Conservation (phyloP, 2,113 vertebrate species). For the Chiloscyllium plagiosum region DNA sequence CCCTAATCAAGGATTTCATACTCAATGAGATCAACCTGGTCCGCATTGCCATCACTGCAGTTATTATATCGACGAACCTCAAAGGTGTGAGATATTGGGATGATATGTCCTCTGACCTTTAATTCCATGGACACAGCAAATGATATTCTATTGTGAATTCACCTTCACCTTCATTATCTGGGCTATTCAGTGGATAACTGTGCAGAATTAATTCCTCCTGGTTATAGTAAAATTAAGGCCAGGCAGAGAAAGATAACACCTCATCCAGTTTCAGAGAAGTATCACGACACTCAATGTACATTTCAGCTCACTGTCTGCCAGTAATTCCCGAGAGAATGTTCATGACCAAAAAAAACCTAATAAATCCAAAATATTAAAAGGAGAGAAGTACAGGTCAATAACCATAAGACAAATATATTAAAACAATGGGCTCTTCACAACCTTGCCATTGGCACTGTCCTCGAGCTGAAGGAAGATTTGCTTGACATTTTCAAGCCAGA, state of each 20-base stretch:
- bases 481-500: background rate
- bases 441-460: background rate
- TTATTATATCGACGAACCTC: background rate
- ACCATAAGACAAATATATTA: background rate
- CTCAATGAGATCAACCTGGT: no score
- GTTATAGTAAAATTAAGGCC: background rate
- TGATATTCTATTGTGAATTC: background rate
- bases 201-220: background rate
- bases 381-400: background rate
- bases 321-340: background rate
- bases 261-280: background rate
- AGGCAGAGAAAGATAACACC: background rate
- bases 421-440: background rate
- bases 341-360: background rate
- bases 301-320: background rate
- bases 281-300: background rate
- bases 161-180: background rate
- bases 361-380: background rate
- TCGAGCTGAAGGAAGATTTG: background rate
- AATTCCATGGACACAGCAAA: background rate
- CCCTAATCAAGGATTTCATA: no score
- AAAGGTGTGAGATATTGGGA: background rate
- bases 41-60: no score
- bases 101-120: background rate
- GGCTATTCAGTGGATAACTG: background rate